A percentile compares a stretch with the other conserved stretches of the same genome.
Evolutionary conservation across 2,888 invertebrate genomes (phyloP).

Genomic region (Troides aeacus): DNA sequence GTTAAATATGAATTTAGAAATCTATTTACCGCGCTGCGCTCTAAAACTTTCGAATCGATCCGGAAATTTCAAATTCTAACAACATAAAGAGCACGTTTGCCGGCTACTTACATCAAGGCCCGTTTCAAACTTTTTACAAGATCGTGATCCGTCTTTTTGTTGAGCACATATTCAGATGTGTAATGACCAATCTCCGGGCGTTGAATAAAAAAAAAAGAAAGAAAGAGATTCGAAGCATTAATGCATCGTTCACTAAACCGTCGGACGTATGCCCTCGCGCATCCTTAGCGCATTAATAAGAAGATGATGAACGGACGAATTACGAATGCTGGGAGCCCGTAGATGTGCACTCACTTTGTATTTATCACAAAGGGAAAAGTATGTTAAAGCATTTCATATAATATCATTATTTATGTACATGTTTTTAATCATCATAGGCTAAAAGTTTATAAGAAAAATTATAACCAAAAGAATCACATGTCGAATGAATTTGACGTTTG

Average conservation of each 20-base stretch:
- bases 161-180: conserved; percentile 77
- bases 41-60: conserved; percentile 49
- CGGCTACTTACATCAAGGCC: conserved; percentile 66
- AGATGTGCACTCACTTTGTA: conserved; percentile 4
- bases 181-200: conserved; percentile 78
- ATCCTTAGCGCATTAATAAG: conserved; percentile 77
- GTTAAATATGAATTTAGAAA: conserved; percentile 5
- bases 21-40: conserved; percentile 13
- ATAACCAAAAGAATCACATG: too few relatives aligned
- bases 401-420: not conserved
- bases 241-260: conserved; percentile 80
- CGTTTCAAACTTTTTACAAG: conserved; percentile 69
- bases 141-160: conserved; percentile 74
- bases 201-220: conserved; percentile 62
- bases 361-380: not conserved
- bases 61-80: conserved; percentile 74
- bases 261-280: conserved; percentile 74
- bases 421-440: not conserved
- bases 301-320: conserved; percentile 70
- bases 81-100: conserved; percentile 75
- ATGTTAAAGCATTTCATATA: not conserved
- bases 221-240: conserved; percentile 72
- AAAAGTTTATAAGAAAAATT: too few relatives aligned
- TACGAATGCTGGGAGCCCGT: conserved; percentile 64
- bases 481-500: too few relatives aligned